phyloP scores from a whole-genome alignment of 2,113 vertebrate species.

The Ondatra zibethicus region DNA sequence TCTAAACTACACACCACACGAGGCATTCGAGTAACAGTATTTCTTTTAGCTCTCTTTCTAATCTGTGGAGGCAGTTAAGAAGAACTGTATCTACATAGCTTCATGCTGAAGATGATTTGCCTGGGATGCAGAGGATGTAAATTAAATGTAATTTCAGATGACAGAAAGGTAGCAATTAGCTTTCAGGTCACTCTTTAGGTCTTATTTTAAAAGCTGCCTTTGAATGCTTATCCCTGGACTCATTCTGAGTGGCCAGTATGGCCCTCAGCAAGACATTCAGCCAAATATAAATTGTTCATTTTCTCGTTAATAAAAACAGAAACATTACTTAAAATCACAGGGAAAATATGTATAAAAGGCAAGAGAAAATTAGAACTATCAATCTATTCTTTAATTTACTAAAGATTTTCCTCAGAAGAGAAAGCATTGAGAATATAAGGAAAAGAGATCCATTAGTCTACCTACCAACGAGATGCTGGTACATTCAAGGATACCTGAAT shows the following conservation, averaged over 20 bases:
- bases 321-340: constrained; percentile 32
- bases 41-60: constrained; percentile 44
- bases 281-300: neutral
- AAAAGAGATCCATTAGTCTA: neutral
- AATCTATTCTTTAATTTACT: neutral
- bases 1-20: constrained; percentile 47
- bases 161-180: constrained; percentile 42
- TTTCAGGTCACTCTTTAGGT: constrained; percentile 19
- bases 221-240: neutral
- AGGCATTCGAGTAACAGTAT: neutral
- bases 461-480: neutral
- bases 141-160: neutral
- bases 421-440: neutral
- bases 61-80: neutral
- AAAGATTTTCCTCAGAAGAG: neutral
- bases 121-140: neutral
- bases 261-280: neutral
- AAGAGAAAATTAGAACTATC: constrained; percentile 38
- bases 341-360: neutral
- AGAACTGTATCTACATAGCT: constrained; percentile 4
- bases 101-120: neutral
- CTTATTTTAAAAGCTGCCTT: neutral
- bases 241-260: neutral
- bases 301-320: constrained; percentile 13
- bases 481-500: constrained; percentile 28